phyloP scores from a whole-genome alignment of 2,113 vertebrate genomes.

The Numida meleagris region DNA sequence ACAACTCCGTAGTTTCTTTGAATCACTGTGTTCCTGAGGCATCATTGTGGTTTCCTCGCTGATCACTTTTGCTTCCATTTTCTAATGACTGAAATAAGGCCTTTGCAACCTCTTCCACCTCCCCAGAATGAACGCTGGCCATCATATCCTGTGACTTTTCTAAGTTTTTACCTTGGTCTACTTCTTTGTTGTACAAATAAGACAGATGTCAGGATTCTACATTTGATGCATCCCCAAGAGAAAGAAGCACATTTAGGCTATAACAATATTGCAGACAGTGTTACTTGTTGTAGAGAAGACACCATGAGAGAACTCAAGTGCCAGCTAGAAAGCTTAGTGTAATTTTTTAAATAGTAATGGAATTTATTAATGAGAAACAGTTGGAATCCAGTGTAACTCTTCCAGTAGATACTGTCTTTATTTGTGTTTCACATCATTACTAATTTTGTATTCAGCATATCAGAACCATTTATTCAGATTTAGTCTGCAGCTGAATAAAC shows the following conservation, averaged over 20 bases:
- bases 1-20: background rate
- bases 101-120: background rate
- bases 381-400: background rate
- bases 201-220: background rate
- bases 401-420: constrained; percentile 36
- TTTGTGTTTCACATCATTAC: constrained; percentile 37
- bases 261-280: background rate
- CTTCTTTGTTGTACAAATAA: background rate
- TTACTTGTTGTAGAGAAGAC: background rate
- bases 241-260: background rate
- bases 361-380: constrained; percentile 30
- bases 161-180: background rate
- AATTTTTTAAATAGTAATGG: constrained; percentile 12
- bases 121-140: background rate
- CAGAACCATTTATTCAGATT: constrained; percentile 57
- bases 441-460: constrained; percentile 37
- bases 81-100: background rate
- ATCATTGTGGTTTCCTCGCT: accelerated
- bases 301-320: background rate
- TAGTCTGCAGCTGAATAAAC: constrained; percentile 37
- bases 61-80: background rate
- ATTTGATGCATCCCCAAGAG: background rate
- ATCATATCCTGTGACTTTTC: background rate
- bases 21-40: too few species aligned
- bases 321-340: background rate